Percentiles rank a stretch among this genome's conserved stretches.
Conservation (phyloP, 2,113 vertebrate genomes). For the Nycticryphes semicollaris region DNA sequence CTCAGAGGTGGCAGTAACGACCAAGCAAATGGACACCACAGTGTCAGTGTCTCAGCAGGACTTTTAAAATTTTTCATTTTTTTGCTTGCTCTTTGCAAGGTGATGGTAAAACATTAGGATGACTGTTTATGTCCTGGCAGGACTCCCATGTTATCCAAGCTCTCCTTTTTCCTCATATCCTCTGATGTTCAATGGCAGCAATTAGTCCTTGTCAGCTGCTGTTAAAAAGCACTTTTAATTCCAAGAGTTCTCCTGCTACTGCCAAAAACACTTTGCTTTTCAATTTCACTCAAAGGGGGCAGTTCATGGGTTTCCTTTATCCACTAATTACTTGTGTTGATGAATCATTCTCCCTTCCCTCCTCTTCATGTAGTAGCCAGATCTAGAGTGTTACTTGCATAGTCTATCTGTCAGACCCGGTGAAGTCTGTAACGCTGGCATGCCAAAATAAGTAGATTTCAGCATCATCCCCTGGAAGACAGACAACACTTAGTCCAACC, state of each 20-base stretch:
- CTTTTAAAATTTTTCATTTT: background rate
- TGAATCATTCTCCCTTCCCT: background rate
- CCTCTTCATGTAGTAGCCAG: background rate
- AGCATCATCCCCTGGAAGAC: background rate
- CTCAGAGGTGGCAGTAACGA: background rate
- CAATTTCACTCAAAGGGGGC: background rate
- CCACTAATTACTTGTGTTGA: background rate
- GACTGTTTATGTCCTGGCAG: background rate
- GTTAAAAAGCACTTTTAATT: background rate
- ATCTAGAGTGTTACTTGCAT: background rate
- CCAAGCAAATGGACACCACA: background rate
- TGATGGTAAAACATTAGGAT: background rate
- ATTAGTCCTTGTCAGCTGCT: conserved; percentile 13
- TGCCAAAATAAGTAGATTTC: background rate
- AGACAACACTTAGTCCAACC: background rate
- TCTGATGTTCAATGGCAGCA: background rate
- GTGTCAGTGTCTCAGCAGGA: background rate
- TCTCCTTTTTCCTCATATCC: background rate
- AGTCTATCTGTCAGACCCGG: background rate
- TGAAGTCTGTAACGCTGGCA: background rate
- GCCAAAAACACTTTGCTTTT: conserved; percentile 1
- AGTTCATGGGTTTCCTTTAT: background rate
- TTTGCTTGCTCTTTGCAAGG: background rate
- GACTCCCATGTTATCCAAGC: background rate
- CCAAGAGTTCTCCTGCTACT: background rate